Conservation (phyloP, 2,888 invertebrate species). For the Cephus rjabovi region DNA sequence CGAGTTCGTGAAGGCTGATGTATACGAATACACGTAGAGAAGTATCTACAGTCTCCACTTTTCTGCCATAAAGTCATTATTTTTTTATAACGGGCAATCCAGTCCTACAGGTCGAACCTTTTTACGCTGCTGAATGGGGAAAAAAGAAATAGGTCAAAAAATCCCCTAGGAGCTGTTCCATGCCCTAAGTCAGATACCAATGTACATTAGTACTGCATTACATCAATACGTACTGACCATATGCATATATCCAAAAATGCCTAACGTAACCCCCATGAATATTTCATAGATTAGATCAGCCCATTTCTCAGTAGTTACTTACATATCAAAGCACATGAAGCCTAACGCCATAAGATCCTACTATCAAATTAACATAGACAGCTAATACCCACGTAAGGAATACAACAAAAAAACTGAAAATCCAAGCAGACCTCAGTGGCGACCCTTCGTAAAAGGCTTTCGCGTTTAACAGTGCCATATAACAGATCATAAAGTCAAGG, state of each 20-base stretch:
- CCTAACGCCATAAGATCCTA: not conserved
- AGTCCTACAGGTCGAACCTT: not conserved
- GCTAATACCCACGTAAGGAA: not conserved
- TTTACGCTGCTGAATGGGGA: not conserved
- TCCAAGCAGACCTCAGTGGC: not conserved
- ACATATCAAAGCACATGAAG: not conserved
- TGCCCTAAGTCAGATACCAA: not conserved
- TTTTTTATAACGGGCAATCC: conserved; percentile 1
- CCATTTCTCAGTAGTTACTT: not conserved
- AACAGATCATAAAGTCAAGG: not conserved
- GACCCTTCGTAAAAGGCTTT: not conserved
- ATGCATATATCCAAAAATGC: not conserved
- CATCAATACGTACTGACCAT: not conserved
- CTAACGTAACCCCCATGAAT: not conserved
- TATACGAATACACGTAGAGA: not conserved
- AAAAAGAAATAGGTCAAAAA: not conserved
- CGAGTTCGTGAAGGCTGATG: not conserved
- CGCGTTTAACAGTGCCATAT: not conserved
- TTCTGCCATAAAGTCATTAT: conserved; percentile 4
- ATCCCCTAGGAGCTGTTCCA: not conserved
- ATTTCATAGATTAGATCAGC: not conserved
- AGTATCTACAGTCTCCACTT: conserved; percentile 1
- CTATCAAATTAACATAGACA: not conserved
- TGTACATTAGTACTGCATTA: not conserved
- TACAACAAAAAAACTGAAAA: not conserved